These are phyloP conservation scores for Mastomys coucha DNA, from an alignment of 2,113 vertebrate species.

Conservation along the genomic window DNA sequence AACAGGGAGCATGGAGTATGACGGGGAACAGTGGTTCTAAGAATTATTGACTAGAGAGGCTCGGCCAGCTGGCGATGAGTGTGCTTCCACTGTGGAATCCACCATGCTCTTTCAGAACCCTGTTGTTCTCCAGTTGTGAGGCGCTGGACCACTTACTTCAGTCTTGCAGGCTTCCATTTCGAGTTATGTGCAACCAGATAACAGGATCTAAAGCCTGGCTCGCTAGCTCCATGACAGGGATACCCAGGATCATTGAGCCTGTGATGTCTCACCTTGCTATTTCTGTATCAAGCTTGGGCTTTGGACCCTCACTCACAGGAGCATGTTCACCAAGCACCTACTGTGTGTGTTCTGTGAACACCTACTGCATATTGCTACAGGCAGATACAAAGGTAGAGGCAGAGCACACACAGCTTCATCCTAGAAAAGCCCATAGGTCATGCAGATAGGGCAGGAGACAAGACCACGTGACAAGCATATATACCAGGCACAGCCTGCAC, in stretches of 20 bases:
- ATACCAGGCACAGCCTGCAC: too few species aligned
- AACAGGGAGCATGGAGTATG: not conserved
- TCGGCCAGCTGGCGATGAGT: not conserved
- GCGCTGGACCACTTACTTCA: fast-evolving
- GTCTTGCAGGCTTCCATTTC: not conserved
- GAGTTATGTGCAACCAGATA: fast-evolving
- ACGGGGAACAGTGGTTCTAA: not conserved
- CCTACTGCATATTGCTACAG: not conserved
- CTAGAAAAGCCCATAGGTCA: not conserved
- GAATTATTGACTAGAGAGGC: not conserved
- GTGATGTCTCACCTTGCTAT: fast-evolving
- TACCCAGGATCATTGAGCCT: fast-evolving
- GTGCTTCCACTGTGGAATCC: fast-evolving
- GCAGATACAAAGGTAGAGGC: not conserved
- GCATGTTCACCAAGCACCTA: not conserved
- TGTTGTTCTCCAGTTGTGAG: not conserved
- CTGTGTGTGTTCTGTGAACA: too few species aligned
- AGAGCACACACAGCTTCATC: not conserved
- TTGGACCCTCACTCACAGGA: too few species aligned
- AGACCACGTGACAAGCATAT: too few species aligned
- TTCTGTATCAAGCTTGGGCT: not conserved
- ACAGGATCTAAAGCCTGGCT: too few species aligned
- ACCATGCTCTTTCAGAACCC: not conserved
- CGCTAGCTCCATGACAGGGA: fast-evolving
- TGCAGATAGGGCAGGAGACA: not conserved